Percentiles rank a stretch among this genome's conserved stretches.
Conservation (phyloP, 1,140 invertebrate genomes). For the Dendroctonus valens region DNA sequence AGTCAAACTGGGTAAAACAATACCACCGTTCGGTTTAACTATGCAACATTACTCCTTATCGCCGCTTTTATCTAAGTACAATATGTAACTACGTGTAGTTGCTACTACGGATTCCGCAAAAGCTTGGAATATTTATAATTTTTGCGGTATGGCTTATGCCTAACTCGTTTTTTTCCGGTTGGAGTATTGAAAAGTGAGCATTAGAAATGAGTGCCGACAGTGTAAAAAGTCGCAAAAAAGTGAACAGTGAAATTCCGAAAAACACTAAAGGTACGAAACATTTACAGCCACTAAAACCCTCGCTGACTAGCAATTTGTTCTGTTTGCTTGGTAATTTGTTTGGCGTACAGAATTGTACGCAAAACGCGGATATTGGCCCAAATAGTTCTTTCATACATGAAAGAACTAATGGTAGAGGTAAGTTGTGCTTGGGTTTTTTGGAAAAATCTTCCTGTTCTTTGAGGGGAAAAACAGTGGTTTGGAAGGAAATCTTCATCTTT, state of each 20-base stretch:
- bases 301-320: slow-evolving; percentile 20
- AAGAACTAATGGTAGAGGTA: slow-evolving; percentile 4
- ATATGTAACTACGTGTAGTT: not conserved
- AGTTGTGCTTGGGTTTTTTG: not conserved
- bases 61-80: slow-evolving; percentile 10
- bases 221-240: not conserved
- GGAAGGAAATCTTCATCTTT: no score
- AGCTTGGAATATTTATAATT: no score
- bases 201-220: no score
- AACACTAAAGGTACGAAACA: slow-evolving; percentile 18
- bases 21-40: not conserved
- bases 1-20: no score
- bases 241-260: not conserved
- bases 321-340: slow-evolving; percentile 22
- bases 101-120: no score
- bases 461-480: no score
- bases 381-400: not conserved
- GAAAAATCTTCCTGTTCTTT: not conserved
- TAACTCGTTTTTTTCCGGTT: no score
- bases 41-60: slow-evolving; percentile 17
- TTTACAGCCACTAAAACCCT: slow-evolving; percentile 10
- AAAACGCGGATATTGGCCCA: slow-evolving; percentile 23
- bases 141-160: no score
- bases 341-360: slow-evolving; percentile 7
- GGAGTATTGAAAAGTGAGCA: no score